Evolutionary conservation across 2,888 invertebrate species (phyloP), one percentile per base, ranked within the genome.

Genomic region (Xylota sylvarum): DNA sequence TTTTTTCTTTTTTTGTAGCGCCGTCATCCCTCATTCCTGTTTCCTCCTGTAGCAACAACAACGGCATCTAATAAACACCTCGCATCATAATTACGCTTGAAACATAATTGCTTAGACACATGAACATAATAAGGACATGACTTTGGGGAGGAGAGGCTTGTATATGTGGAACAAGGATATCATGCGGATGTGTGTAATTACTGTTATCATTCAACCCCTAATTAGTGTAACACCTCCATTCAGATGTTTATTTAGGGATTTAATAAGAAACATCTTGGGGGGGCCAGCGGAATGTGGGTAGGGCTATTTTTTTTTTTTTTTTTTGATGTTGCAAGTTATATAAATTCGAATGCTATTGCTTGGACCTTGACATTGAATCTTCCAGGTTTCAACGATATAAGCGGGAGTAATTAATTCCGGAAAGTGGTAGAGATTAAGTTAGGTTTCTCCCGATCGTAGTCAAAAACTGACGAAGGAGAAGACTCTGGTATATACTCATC

Each of bases 81-180:
- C 77, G 73, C 72, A 67, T 82, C 82, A 86, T 82, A 86, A 86
- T 86, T 82, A 86, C 78, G 82, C 86, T 72, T 67, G 73, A 55
- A 82, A 86, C 82, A 82, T 86, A 86, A 86, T 86, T 86, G 86
- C 86, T 78, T 64, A 72, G 86, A 86, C 86, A 86, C 86, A 86
- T 86, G 86, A 86, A 82, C 86, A 86, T 86, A 86, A 86, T 82
- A 81, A 86, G 81, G 77, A 86, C 82, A 86, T 78, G 82, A 86
- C 72, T 64, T 82, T 73, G 9, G 48, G 74, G 43, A 32, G 50
- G 27, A 62, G 58, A 4, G 37, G 4, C 32, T 7, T 40, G 37
- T 48, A 65, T n/a, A 19, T 60, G 70, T 37, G 64, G 35, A 69
- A 55, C 70, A 65, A 27, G 67, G n/a, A 62, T 81, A 62, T 62